Evolutionary conservation across 2,113 vertebrate genomes (phyloP), one percentile per base, ranked within the genome.

Genomic region (Bos indicus): DNA sequence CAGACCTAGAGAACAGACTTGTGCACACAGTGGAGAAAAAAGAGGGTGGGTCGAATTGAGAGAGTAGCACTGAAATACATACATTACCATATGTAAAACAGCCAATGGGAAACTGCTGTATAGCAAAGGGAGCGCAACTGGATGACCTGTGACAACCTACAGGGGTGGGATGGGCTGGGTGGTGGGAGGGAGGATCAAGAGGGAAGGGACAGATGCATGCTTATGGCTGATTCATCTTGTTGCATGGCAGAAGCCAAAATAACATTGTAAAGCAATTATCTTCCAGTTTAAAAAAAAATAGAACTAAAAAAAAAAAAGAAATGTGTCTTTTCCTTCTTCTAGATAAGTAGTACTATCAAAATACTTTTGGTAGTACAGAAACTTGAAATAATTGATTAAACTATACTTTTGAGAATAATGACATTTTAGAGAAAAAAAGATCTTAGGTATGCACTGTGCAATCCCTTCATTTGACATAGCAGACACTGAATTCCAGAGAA

Each of bases 401-500:
- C 57, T 88, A 2, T 92, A 91, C 40, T 81, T 92, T 86, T 64
- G 23, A 88, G 46, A 92, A 43, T 78, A 30, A 19, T 19, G 78
- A 89, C 12, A 62, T 90, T 46, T 95, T 51, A 90, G 40, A 51
- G 78, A 54, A 57, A 54, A 52, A 43, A 83, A 81, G 8, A 64
- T 77, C 16, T 60, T 51, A 46, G 36, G 21, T 23, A 54, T 9
- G 40, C 40, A 97, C 36, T 64, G 25, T 28, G 23, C 43, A 88
- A 21, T 80, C 19, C 2, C 6, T 81, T 90, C 40, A 67, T 83
- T 64, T 46, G 78, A 85, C 30, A 51, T n/a, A 33, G 82, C 80
- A 46, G 46, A 86, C 77, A 93, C 5, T 60, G 93, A 95, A 56
- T 56, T 96, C 89, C 46, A 83, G 64, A 91, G 86, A 96, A 77